Conservation (phyloP, 2,888 invertebrate species). For the Drosophila affinis region DNA sequence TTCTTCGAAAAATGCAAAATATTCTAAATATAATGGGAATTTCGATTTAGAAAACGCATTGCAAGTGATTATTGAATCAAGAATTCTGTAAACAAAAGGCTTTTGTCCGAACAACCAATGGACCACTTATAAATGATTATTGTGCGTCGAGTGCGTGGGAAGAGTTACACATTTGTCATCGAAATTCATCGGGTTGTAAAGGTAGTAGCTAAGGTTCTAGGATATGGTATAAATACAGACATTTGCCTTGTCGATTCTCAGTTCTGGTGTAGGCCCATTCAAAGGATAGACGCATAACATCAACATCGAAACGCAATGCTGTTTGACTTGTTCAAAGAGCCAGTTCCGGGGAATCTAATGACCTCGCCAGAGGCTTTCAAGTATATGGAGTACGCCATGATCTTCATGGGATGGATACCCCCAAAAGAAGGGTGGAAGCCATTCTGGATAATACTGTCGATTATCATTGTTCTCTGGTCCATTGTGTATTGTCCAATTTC, state of each 20-base stretch:
- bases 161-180: constrained; percentile 2
- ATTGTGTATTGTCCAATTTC: constrained; percentile 40
- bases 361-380: constrained; percentile 40
- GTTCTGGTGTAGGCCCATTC: background rate
- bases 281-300: background rate
- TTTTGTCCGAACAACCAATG: no score
- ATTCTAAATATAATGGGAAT: no score
- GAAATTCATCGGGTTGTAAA: background rate
- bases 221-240: constrained; percentile 6
- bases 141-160: constrained; percentile 4
- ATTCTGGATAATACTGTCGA: background rate
- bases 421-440: background rate
- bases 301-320: background rate
- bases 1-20: no score
- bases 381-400: constrained; percentile 47
- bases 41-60: no score
- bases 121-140: no score
- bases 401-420: constrained; percentile 40
- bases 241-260: background rate
- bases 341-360: constrained; percentile 2
- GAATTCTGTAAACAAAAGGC: no score
- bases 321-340: constrained; percentile 35
- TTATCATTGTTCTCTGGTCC: background rate
- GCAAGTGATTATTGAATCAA: no score
- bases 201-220: no score